Conservation (phyloP, 2,797 vertebrate species). For the Garrulus glandarius region DNA sequence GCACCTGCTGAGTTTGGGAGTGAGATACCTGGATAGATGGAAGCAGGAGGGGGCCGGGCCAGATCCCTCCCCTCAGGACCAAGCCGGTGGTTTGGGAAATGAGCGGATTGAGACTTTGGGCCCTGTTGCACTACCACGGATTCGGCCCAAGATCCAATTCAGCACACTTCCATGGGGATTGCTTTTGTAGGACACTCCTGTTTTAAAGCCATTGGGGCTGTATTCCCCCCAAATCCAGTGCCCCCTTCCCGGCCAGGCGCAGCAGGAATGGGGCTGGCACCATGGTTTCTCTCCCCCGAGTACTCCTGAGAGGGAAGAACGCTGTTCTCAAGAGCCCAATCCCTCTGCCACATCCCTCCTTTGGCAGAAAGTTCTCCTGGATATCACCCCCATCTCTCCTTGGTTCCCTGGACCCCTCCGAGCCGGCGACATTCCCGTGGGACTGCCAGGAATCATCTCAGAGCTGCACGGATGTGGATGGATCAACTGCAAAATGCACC, state of each 20-base stretch:
- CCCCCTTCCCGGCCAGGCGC: background rate
- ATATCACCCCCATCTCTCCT: background rate
- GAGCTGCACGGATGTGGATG: background rate
- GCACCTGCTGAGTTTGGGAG: slow-evolving; percentile 35
- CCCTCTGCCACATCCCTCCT: background rate
- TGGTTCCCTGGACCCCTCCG: background rate
- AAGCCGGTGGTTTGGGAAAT: background rate
- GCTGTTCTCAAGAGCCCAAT: background rate
- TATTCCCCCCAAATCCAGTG: slow-evolving; percentile 27
- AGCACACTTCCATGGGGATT: slow-evolving; percentile 5
- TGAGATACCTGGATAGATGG: background rate
- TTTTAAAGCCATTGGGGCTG: slow-evolving; percentile 66
- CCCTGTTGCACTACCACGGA: slow-evolving; percentile 58
- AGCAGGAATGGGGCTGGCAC: slow-evolving; percentile 15
- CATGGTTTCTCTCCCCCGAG: background rate
- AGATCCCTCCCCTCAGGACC: background rate
- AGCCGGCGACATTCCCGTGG: background rate
- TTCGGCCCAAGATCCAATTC: slow-evolving; percentile 46
- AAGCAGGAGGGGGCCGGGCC: background rate
- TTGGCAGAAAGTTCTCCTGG: slow-evolving; percentile 10
- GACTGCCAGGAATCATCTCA: slow-evolving; percentile 10
- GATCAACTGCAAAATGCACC: background rate
- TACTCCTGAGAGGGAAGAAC: slow-evolving; percentile 25
- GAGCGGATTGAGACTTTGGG: slow-evolving; percentile 46
- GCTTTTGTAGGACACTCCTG: slow-evolving; percentile 30